Evolutionary conservation across 2,888 invertebrate species (phyloP).

Genomic region (Stramonita haemastoma): DNA sequence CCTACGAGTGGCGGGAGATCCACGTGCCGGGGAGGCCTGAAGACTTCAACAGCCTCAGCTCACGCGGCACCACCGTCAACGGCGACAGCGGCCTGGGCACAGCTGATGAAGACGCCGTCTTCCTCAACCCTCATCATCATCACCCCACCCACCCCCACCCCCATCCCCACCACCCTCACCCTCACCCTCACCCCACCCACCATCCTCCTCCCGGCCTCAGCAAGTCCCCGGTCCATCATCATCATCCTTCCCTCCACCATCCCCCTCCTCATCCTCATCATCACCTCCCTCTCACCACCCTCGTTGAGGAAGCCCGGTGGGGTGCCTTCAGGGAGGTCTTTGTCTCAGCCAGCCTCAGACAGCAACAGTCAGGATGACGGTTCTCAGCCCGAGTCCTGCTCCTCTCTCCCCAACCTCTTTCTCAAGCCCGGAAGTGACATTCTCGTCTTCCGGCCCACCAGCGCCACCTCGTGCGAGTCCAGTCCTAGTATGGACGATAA

Average conservation of each 20-base stretch:
- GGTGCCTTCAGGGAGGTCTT: background rate
- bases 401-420: slow-evolving; percentile 46
- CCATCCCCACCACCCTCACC: slow-evolving; percentile 15
- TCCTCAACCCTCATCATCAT: slow-evolving; percentile 5
- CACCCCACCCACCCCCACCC: background rate
- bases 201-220: background rate
- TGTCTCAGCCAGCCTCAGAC: slow-evolving; percentile 37
- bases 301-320: too few relatives aligned
- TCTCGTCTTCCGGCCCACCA: slow-evolving; percentile 44
- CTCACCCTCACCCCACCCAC: slow-evolving; percentile 24
- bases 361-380: slow-evolving; percentile 39
- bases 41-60: slow-evolving; percentile 51
- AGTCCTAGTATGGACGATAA: slow-evolving; percentile 48
- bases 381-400: slow-evolving; percentile 35
- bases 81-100: slow-evolving; percentile 50
- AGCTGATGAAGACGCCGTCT: slow-evolving; percentile 44
- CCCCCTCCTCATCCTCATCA: background rate
- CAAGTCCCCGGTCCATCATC: background rate
- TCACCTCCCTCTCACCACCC: background rate
- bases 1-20: slow-evolving; percentile 50
- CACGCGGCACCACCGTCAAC: slow-evolving; percentile 43
- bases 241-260: background rate
- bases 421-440: slow-evolving; percentile 42
- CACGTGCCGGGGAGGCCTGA: slow-evolving; percentile 47
- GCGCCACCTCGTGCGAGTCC: slow-evolving; percentile 45